Percentiles rank a stretch among this genome's conserved stretches.
Conservation (phyloP, 2,113 vertebrate species). For the Zosterops hypoxanthus region DNA sequence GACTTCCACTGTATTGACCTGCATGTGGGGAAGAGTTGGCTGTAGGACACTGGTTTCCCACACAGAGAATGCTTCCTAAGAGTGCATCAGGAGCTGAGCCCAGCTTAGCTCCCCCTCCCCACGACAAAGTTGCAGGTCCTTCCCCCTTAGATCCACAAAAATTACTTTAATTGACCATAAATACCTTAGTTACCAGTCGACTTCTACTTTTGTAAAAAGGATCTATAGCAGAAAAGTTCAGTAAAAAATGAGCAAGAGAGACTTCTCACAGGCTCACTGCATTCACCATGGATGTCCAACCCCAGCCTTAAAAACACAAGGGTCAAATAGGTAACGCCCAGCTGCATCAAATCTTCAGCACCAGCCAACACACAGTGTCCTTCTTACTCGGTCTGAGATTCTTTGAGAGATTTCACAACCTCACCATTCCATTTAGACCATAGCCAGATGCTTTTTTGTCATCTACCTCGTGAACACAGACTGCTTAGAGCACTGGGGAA, state of each 20-base stretch:
- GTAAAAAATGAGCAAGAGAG: background rate
- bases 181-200: background rate
- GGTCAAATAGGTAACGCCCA: background rate
- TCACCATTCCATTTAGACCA: background rate
- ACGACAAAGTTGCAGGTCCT: background rate
- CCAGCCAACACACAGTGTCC: rapidly evolving
- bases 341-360: background rate
- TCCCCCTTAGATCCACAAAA: background rate
- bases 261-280: background rate
- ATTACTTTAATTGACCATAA: background rate
- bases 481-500: rapidly evolving
- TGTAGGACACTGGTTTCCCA: background rate
- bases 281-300: background rate
- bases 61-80: too few relatives aligned
- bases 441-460: background rate
- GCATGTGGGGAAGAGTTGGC: background rate
- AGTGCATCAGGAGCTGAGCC: background rate
- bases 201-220: background rate
- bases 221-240: background rate
- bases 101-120: background rate
- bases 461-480: background rate
- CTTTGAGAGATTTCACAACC: background rate
- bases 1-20: background rate
- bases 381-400: rapidly evolving
- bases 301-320: background rate